phyloP scores from a whole-genome alignment of 2,888 invertebrate genomes.

The Myopa tessellatipennis region DNA sequence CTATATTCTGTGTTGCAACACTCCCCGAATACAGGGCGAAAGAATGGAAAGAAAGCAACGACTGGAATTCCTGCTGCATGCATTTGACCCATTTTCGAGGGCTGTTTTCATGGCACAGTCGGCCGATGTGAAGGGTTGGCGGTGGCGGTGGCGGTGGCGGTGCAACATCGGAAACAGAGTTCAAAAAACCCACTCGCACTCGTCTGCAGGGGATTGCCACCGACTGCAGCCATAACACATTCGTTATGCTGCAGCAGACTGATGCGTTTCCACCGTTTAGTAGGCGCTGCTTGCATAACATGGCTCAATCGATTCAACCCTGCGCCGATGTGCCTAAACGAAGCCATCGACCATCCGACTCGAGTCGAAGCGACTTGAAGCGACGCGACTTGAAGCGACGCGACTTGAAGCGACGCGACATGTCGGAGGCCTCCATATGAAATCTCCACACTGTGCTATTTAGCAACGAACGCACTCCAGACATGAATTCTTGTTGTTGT shows the following conservation, averaged over 20 bases:
- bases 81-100: conserved; percentile 43
- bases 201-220: background rate
- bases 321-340: background rate
- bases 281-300: conserved; percentile 19
- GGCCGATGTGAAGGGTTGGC: background rate
- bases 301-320: conserved; percentile 8
- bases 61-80: conserved; percentile 27
- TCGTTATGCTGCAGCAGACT: background rate
- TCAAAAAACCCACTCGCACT: conserved; percentile 12
- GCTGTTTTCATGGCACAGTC: background rate
- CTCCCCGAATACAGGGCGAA: no score
- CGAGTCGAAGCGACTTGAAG: background rate
- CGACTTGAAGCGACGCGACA: background rate
- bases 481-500: conserved; percentile 22
- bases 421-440: background rate
- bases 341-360: conserved; percentile 6
- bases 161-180: background rate
- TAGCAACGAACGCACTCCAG: conserved; percentile 11
- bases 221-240: background rate
- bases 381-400: background rate
- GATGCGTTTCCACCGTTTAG: background rate
- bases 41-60: background rate
- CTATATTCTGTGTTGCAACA: no score
- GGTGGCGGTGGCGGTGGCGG: background rate
- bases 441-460: conserved; percentile 15